Base-by-base conservation (phyloP, 1,140 invertebrate species). In the Epicauta chinensis region DNA sequence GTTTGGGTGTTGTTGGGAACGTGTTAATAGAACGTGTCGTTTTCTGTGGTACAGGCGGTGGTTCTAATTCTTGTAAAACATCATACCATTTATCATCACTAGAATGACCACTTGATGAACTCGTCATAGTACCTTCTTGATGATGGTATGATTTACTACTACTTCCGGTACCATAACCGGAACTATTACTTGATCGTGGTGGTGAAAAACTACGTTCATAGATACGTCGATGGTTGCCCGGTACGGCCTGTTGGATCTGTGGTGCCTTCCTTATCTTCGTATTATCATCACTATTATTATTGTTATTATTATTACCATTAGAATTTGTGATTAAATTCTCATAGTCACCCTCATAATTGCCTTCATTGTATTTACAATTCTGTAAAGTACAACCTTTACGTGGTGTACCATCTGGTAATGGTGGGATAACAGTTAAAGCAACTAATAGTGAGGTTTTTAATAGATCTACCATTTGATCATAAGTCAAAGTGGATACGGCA, bases 391-490 rank as follows among this genome's bases (percentile, higher is more conserved):
- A 88, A 15, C 86, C 85, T 67, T 82, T 83, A 11, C 70, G 59
- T 9, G 68, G 60, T 9, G 61, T 52, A 40, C 63, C 61, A 44
- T 71, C 69, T 15, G 55, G 13, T 16, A 68, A 54, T 0, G 91
- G 84, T 13, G 87, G 86, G 61, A 96, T 87, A 34, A 93, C 85
- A 34, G 87, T 87, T 4, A 94, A 81, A 10, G 86, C 87, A 2
- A 94, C 88, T 53, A 87, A 83, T 36, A 83, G 80, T 12, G 91
- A 93, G 0, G 92, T 97, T 63, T 95, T 91, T 12, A 97, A 73
- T 37, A 96, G 74, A 72, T 96, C 92, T 3, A 95, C 89, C 81
- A 97, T 93, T 68, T 94, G 89, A 67, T 97, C 92, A 73, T 96
- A 90, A 12, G 82, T 87, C 47, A 97, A 72, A 0, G 93, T 94